Conservation (phyloP, 2,888 invertebrate genomes). For the Gymnocheta viridis region DNA sequence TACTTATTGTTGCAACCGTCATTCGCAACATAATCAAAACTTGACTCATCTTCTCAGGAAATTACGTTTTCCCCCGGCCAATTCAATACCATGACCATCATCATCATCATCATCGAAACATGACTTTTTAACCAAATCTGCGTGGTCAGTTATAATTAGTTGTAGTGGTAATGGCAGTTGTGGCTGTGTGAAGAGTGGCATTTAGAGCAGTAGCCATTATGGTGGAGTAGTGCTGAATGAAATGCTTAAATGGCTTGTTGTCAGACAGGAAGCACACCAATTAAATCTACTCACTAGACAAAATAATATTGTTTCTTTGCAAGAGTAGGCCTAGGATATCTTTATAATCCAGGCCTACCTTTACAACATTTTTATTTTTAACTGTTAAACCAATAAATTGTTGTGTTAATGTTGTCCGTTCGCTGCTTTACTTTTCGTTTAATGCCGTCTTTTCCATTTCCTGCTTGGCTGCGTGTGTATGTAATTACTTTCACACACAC, state of each 20-base stretch:
- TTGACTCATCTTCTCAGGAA: background rate
- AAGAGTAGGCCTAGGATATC: background rate
- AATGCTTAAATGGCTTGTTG: conserved; percentile 15
- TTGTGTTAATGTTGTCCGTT: conserved; percentile 36
- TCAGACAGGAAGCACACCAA: conserved; percentile 14
- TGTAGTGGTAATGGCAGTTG: conserved; percentile 33
- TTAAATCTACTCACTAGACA: conserved; percentile 13
- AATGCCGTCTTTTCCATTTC: conserved; percentile 48
- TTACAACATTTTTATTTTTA: conserved; percentile 13
- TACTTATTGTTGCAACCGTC: background rate
- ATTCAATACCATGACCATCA: conserved; percentile 59
- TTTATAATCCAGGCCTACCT: conserved; percentile 11
- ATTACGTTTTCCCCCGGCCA: background rate
- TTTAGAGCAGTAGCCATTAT: conserved; percentile 13
- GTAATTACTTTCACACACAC: background rate
- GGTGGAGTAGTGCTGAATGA: background rate
- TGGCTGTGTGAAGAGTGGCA: conserved; percentile 32
- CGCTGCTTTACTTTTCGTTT: conserved; percentile 32
- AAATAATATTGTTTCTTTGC: background rate
- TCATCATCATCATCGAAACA: conserved; percentile 61
- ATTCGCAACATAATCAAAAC: too few relatives aligned
- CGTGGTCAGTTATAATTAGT: conserved; percentile 69
- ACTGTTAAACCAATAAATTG: conserved; percentile 26
- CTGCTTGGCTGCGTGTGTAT: too few relatives aligned
- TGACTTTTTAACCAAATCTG: conserved; percentile 57